Evolutionary conservation across 2,113 vertebrate genomes (phyloP), one percentile per base, ranked within the genome.

Genomic region (Megaceryle torquata): DNA sequence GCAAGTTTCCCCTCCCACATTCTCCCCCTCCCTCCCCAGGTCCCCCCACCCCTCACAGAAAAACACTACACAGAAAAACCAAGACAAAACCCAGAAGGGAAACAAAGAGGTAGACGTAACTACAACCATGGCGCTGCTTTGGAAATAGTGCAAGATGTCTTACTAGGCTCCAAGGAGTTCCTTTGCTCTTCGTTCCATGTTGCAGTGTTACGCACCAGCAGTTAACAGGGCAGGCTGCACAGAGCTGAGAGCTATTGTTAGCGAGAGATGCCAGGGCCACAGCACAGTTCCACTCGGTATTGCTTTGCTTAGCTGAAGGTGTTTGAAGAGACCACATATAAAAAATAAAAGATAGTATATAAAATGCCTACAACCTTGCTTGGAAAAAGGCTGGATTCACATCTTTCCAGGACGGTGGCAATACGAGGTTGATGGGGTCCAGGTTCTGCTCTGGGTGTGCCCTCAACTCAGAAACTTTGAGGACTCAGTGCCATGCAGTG

Each of bases 31-130:
- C 6, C 21, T 28, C 71, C 88, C 85, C 2, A 0, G 10, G 46
- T 53, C 33, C 37, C 75, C 78, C 39, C 41, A 12, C 72, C 81
- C 91, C 75, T 74, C 56, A 82, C 80, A 95, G 78, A 77, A 96
- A 74, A 89, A 75, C 64, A 87, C 57, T 63, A n/a, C 60, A 53
- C 39, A 61, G 39, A 25, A 60, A 86, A 88, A 31, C 78, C 80
- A 89, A 51, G 93, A 89, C 77, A 87, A 92, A 96, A 74, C 90
- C 76, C 90, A 92, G 74, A 80, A 18, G 56, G 67, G 82, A 95
- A 96, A 96, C 69, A 51, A 91, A 96, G 97, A 97, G 96, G 97
- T 91, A 97, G 97, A 96, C 2, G 1, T 46, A 96, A 95, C 88
- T 60, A 68, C 75, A 87, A 92, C 80, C 63, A 83, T 5, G 63